A percentile compares a stretch with the other conserved stretches of the same genome.
These are phyloP conservation scores for Megalurothrips usitatus DNA, from an alignment of 2,888 invertebrate genomes.

Conservation along the genomic window DNA sequence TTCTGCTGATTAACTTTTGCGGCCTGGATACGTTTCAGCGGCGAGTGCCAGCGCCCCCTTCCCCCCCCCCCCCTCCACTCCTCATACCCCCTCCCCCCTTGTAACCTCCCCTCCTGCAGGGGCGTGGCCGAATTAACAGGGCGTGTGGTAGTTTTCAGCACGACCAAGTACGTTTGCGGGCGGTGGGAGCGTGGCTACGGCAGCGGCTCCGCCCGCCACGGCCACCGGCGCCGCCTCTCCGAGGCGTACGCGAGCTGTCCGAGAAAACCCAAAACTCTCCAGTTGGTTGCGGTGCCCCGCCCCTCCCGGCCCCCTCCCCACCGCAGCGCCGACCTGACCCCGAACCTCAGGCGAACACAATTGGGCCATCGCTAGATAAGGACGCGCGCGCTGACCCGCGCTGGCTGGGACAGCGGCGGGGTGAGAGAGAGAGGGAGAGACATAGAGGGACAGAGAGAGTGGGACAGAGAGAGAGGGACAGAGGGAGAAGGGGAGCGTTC, in stretches of 20 bases:
- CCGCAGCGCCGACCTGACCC: no score
- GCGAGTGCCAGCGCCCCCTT: neutral
- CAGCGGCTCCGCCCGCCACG: neutral
- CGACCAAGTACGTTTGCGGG: neutral
- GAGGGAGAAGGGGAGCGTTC: neutral
- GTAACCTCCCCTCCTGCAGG: no score
- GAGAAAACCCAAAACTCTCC: neutral
- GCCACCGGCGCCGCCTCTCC: neutral
- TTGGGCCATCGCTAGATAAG: neutral
- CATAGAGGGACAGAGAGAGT: neutral
- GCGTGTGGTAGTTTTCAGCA: neutral
- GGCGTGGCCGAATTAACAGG: neutral
- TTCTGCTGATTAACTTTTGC: constrained; percentile 25
- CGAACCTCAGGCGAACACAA: neutral
- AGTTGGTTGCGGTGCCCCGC: neutral
- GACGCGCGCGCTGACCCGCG: neutral
- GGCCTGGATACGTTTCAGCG: constrained; percentile 15
- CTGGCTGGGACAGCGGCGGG: no score
- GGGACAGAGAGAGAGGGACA: no score
- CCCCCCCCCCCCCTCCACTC: neutral
- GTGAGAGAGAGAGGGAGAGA: no score
- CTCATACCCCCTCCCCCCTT: neutral
- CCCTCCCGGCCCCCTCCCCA: neutral
- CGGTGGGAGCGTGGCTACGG: neutral
- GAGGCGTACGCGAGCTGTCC: neutral